phyloP scores from a whole-genome alignment of 2,888 invertebrate species.

The Amorpha juglandis region DNA sequence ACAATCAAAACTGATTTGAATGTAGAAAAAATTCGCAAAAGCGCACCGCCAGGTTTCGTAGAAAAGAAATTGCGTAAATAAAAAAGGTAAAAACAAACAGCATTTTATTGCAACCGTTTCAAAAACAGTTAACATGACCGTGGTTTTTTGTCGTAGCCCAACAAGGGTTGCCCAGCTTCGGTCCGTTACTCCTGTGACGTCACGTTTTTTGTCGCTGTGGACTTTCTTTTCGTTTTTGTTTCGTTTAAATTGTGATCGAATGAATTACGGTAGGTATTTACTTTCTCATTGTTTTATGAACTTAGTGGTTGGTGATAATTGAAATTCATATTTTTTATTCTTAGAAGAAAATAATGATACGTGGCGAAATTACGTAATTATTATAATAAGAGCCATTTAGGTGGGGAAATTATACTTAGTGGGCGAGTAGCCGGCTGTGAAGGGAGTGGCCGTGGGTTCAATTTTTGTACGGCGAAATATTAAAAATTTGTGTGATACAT shows the following conservation, averaged over 20 bases:
- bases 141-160: conserved; percentile 46
- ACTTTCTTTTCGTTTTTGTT: conserved; percentile 37
- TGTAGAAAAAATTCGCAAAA: conserved; percentile 42
- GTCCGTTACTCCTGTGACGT: conserved; percentile 63
- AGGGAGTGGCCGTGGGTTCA: too few species aligned
- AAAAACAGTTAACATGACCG: conserved; percentile 30
- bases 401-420: too few species aligned
- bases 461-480: too few species aligned
- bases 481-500: too few species aligned
- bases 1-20: conserved; percentile 37
- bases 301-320: too few species aligned
- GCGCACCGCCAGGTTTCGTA: conserved; percentile 50
- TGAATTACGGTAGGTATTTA: too few species aligned
- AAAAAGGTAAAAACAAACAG: conserved; percentile 33
- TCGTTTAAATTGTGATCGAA: neutral
- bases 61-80: conserved; percentile 76
- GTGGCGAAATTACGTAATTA: too few species aligned
- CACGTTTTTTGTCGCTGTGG: conserved; percentile 36
- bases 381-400: too few species aligned
- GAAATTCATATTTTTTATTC: too few species aligned
- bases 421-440: too few species aligned
- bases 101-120: conserved; percentile 40
- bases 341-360: too few species aligned
- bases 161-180: conserved; percentile 40
- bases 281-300: too few species aligned